Base-by-base conservation (phyloP, 2,113 vertebrate genomes). In the Hippolais icterina region DNA sequence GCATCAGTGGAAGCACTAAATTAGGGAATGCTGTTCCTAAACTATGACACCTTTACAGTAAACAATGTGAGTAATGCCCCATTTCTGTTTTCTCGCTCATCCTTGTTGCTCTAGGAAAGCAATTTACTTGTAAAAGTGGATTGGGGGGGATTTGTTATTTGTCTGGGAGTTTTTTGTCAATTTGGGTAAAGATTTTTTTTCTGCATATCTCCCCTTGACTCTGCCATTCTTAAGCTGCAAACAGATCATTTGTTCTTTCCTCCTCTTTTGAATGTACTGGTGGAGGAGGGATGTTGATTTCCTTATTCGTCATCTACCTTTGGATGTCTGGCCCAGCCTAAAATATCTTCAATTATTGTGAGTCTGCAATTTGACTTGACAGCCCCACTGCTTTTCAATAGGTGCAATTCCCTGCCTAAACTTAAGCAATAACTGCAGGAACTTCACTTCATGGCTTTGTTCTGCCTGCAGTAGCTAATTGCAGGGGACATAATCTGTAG, bases 1-100 rank as follows among this genome's bases (percentile, higher is more conserved):
- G 39, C 15, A 12, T 53, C 54, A 8, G 22, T 23, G 22, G 12
- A 46, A 44, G 22, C 22, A 19, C 33, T 10, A 28, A 60, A 52
- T 0, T 33, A 33, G 28, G 44, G 22, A 37, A 18, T 33, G 41
- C 37, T 0, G 0, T 15, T 60, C 27, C 6, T 28, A 69, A 59
- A 37, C 11, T 14, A 33, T 12, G 22, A 15, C 14, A 37, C 15
- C 11, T 44, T 42, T 37, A 27, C n/a, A 56, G 44, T 35, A 88
- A 91, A 60, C 33, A 66, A 37, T 0, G 1, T 1, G 4, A 87
- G 22, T 49, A n/a, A 74, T 37, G 12, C 20, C 11, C 74, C 23
- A 15, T 64, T 56, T 49, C 10, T 46, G 7, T 84, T 57, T 83
- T 63, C 33, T 54, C 33, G 61, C 37, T 81, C 28, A 81, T 49